These are phyloP conservation scores for Alexandromys oeconomus DNA, from an alignment of 2,797 vertebrate species.

Conservation along the genomic window DNA sequence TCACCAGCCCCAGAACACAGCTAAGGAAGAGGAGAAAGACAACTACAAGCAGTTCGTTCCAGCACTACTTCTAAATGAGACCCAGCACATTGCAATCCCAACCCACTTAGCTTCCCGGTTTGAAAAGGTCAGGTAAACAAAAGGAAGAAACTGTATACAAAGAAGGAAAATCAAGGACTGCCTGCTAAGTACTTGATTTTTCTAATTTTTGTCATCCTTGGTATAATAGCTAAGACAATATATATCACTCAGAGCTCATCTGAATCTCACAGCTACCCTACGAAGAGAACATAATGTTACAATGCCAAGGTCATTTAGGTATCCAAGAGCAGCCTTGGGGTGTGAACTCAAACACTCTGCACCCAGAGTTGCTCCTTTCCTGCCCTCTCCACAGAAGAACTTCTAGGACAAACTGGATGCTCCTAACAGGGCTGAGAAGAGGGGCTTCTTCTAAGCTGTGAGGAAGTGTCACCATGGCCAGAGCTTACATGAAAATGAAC, in stretches of 20 bases:
- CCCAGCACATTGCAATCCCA: not conserved
- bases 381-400: not conserved
- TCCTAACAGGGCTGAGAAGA: conserved; percentile 2
- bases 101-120: not conserved
- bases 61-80: not conserved
- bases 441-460: not conserved
- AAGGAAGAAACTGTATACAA: not conserved
- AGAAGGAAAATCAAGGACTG: not conserved
- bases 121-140: conserved; percentile 50
- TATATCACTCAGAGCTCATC: not conserved
- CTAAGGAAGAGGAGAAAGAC: not conserved
- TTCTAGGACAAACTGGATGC: not conserved
- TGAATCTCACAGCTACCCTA: not conserved
- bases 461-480: conserved; percentile 7
- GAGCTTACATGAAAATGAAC: not conserved
- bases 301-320: not conserved
- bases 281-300: not conserved
- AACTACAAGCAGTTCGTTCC: not conserved
- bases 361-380: not conserved
- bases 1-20: conserved; percentile 35
- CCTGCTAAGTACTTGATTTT: not conserved
- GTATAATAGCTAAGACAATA: not conserved
- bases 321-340: not conserved
- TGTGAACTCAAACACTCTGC: not conserved
- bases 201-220: not conserved